Percentiles rank a stretch among this genome's conserved stretches.
Conservation (phyloP, 1,140 invertebrate genomes). For the Helicoverpa zea region DNA sequence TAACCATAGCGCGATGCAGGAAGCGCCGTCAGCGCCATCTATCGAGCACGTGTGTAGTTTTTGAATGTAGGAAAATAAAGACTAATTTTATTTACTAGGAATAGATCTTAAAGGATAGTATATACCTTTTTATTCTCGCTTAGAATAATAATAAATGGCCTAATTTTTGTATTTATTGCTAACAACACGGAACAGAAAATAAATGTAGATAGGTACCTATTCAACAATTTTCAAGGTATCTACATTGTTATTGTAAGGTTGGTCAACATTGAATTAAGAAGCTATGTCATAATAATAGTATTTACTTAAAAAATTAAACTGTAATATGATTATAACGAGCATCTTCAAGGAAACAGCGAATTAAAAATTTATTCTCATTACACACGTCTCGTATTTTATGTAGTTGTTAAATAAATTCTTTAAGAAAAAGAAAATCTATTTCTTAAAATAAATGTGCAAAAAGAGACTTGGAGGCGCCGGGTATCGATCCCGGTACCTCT, state of each 20-base stretch:
- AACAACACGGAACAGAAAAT: no score
- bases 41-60: not conserved
- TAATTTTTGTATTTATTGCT: no score
- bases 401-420: not conserved
- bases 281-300: not conserved
- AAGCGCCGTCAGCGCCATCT: not conserved
- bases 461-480: slow-evolving; percentile 52
- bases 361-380: not conserved
- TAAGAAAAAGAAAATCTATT: not conserved
- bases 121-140: no score
- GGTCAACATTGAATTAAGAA: not conserved
- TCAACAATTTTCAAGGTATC: not conserved
- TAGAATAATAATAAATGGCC: no score
- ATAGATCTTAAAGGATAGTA: not conserved
- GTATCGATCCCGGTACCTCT: slow-evolving; percentile 58
- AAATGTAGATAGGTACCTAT: no score
- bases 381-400: no score
- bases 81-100: no score
- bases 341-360: slow-evolving; percentile 9
- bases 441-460: not conserved
- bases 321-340: slow-evolving; percentile 17
- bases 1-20: slow-evolving; percentile 11
- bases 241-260: not conserved
- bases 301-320: not conserved
- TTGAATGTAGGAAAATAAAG: not conserved